These are phyloP conservation scores for Porites lutea DNA, from an alignment of 64 coral and sea anemone species.

Conservation along the genomic window DNA sequence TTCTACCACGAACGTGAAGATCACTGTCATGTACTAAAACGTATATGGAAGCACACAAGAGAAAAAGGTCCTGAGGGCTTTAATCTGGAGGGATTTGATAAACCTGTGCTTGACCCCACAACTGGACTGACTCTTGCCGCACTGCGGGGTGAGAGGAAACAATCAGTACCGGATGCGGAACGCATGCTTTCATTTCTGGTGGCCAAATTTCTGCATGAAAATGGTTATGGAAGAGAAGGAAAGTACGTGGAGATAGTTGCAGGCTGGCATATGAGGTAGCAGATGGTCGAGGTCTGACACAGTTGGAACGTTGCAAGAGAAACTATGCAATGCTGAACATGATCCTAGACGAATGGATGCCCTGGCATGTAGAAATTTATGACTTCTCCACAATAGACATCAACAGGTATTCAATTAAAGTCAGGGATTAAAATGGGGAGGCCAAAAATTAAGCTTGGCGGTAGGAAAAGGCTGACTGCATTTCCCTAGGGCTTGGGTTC, in stretches of 20 bases:
- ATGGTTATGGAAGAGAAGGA: constrained; percentile 49
- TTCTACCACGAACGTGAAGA: constrained; percentile 65
- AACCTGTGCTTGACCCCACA: constrained; percentile 36
- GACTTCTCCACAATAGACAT: constrained; percentile 73
- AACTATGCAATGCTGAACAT: constrained; percentile 83
- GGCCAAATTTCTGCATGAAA: constrained; percentile 42
- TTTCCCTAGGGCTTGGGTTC: too few species aligned
- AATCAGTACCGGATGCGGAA: constrained; percentile 80
- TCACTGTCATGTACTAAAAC: constrained; percentile 68
- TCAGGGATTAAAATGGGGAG: too few species aligned
- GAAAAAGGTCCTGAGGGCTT: constrained; percentile 51
- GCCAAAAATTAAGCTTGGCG: too few species aligned
- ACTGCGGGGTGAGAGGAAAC: constrained; percentile 55
- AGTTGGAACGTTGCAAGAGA: constrained; percentile 48
- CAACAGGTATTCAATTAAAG: constrained; percentile 33
- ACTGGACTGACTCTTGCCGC: constrained; percentile 67
- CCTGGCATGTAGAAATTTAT: constrained; percentile 40
- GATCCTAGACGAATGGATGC: constrained; percentile 82
- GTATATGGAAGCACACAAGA: constrained; percentile 66
- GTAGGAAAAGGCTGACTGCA: too few species aligned
- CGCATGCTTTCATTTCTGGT: constrained; percentile 61
- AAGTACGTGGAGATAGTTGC: constrained; percentile 46
- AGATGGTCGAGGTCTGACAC: constrained; percentile 48
- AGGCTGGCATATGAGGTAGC: constrained; percentile 79
- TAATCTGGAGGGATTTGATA: constrained; percentile 59